Evolutionary conservation across 2,797 vertebrate species (phyloP).

Genomic region (Sebastes ruberrimus): DNA sequence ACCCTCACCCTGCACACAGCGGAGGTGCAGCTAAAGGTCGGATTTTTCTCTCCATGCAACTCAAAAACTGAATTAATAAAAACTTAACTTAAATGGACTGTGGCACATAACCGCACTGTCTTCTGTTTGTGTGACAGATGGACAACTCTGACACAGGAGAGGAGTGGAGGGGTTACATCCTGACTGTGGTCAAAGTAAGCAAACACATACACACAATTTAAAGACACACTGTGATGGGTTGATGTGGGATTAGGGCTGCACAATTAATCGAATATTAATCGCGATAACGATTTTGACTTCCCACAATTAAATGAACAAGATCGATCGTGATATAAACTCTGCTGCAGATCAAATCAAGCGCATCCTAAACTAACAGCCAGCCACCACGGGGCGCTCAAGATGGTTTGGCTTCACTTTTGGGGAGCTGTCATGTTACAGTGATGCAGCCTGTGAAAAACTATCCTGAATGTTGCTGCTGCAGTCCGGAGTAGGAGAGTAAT

Average conservation of each 20-base stretch:
- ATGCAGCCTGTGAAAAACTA: no score
- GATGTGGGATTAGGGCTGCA: background rate
- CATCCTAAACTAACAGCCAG: no score
- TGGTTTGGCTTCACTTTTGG: no score
- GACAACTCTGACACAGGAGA: slow-evolving; percentile 64
- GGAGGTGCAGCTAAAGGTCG: slow-evolving; percentile 73
- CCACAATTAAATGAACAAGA: no score
- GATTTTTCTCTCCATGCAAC: background rate
- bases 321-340: no score
- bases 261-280: no score
- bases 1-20: slow-evolving; percentile 49
- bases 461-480: no score
- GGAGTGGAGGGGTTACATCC: slow-evolving; percentile 74
- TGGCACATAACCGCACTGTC: background rate
- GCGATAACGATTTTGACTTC: no score
- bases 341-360: no score
- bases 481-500: no score
- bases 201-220: background rate
- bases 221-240: background rate
- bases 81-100: background rate
- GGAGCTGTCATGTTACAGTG: no score
- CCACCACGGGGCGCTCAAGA: no score
- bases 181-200: slow-evolving; percentile 73
- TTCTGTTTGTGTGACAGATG: slow-evolving; percentile 46
- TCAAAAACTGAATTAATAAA: background rate